Percentiles rank a stretch among this genome's conserved stretches.
Conservation (phyloP, 1,140 invertebrate genomes). For the Leptopilina boulardi region DNA sequence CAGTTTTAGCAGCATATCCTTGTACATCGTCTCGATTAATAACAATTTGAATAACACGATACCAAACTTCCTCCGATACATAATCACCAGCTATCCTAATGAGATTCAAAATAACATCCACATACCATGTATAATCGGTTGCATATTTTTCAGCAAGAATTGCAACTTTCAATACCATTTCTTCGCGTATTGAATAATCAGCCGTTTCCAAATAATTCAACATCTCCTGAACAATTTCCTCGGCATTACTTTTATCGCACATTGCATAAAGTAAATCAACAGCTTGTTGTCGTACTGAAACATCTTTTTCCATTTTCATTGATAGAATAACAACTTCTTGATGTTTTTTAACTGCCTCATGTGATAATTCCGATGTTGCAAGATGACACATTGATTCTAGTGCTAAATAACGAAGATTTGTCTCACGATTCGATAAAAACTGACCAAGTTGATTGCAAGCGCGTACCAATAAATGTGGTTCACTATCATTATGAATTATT, state of each 20-base stretch:
- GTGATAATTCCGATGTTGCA: conserved; percentile 99
- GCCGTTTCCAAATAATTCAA: conserved; percentile 99
- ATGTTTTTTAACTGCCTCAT: conserved; percentile 99
- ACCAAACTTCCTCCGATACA: conserved; percentile 99
- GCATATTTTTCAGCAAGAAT: conserved; percentile 99
- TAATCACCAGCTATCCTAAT: conserved; percentile 99
- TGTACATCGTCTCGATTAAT: conserved; percentile 99
- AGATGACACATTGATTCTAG: conserved; percentile 99
- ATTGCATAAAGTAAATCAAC: conserved; percentile 99
- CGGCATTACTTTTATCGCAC: conserved; percentile 99
- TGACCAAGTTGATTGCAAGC: conserved; percentile 99
- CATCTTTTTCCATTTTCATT: conserved; percentile 99
- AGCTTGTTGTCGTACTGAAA: conserved; percentile 98
- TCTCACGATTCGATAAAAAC: conserved; percentile 98
- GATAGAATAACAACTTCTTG: conserved; percentile 99
- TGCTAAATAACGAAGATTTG: conserved; percentile 98
- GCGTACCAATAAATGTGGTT: conserved; percentile 96
- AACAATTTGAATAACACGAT: conserved; percentile 99
- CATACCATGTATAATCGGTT: conserved; percentile 99
- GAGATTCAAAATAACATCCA: conserved; percentile 99
- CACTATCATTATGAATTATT: conserved; percentile 99
- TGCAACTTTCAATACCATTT: conserved; percentile 99
- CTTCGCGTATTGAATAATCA: conserved; percentile 99
- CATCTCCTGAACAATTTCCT: conserved; percentile 99
- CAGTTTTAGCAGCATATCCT: conserved; percentile 99